Base-by-base conservation (phyloP, 2,888 invertebrate species). In the Acronicta leporina region DNA sequence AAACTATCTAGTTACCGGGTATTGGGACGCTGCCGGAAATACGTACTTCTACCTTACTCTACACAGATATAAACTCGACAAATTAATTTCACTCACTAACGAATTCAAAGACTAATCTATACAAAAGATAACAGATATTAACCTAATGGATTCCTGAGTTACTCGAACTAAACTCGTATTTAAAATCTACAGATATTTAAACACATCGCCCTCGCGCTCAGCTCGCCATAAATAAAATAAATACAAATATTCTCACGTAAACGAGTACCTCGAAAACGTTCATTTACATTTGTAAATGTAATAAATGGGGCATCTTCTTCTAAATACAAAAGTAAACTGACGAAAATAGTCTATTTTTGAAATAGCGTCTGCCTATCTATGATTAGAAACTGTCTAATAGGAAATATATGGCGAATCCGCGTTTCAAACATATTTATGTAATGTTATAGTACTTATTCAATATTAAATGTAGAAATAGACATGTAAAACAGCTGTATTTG, bases 221-320 rank as follows among this genome's bases (percentile, higher is more conserved):
- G 86, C 88, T 82, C 82, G 85, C 93, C 93, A 92, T 94, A 94
- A 94, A 94, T 94, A 92, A 94, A 93, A 93, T 92, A 93, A 94
- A 94, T 92, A 94, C 91, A 93, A 92, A 94, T 94, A 94, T 94
- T 94, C 93, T 94, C 94, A 94, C 94, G 94, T 93, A 93, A 92
- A 85, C 91, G 89, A 88, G 91, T 91, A 92, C 91, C 86, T 88
- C 89, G 89, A 89, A 91, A 88, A 87, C 92, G 89, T 93, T 91
- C 91, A 92, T 93, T 94, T 92, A 93, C 91, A 92, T 92, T 90
- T 88, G 90, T 90, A 89, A 92, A 92, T 91, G 92, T 92, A 90
- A 92, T 92, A 94, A 93, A 94, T 91, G 92, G 90, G 88, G 90
- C 89, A 93, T 92, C 89, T 88, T 84, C 82, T 78, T 85, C 86